Base-by-base conservation (phyloP, 2,797 vertebrate species). In the Tauraco hartlaubi region DNA sequence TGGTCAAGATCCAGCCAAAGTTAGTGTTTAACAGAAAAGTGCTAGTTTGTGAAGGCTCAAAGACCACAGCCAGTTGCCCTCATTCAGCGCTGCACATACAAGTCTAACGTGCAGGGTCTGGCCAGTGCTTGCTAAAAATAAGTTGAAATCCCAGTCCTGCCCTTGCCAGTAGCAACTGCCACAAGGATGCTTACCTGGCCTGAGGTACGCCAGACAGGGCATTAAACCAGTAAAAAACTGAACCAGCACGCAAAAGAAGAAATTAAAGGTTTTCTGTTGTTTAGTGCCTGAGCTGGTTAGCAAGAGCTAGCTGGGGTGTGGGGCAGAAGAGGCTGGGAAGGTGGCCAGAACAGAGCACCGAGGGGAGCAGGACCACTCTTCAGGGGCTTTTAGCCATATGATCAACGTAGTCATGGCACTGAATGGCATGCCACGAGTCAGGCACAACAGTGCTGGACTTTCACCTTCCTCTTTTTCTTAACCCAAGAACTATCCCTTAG, bases 381-480 rank as follows among this genome's bases (percentile, higher is more conserved):
- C 37, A 73, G n/a, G 41, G 21, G 18, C 33, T 52, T 81, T 71
- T 16, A 51, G 67, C 19, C 4, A 3, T 7, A 15, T 5, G 6
- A 35, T 51, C 29, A n/a, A 8, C 23, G 67, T 44, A 85, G 74
- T 16, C 44, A 18, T 5, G 33, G 48, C 14, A 51, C 29, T 21
- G 17, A 33, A 56, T 1, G 1, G 28, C 52, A 35, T 1, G 2
- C 35, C 48, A 35, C 1, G 1, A 43, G 28, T 28, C 46, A 39
- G 52, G 29, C 18, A 35, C 41, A 61, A 59, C 15, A 17, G 54
- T 11, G 28, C 49, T 69, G 69, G 28, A 63, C 62, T 55, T 69
- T 46, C 63, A 31, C 6, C 63, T 64, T 41, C 56, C 16, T 46
- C 4, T 1, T 74, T 44, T 75, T 68, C n/a, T 75, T 46, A 79